phyloP scores from a whole-genome alignment of 2,797 vertebrate species.

The Spinibarbus caldwelli region DNA sequence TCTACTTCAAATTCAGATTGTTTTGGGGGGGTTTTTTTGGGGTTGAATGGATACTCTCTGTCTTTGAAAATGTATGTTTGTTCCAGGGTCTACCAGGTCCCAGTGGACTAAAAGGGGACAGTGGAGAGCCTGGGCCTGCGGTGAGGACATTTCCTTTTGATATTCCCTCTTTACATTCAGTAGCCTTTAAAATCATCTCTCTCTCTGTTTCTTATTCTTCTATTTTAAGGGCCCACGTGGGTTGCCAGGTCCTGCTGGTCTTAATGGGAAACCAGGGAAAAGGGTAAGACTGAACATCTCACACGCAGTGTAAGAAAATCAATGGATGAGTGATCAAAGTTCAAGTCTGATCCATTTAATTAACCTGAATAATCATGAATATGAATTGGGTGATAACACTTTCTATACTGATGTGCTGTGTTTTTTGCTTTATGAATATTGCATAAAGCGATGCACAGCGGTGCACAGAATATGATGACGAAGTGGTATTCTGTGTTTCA shows the following conservation, averaged over 20 bases:
- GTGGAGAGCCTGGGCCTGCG: constrained; percentile 65
- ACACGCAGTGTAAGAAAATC: constrained; percentile 14
- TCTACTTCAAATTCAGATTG: constrained; percentile 8
- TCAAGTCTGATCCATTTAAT: constrained; percentile 38
- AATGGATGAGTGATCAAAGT: constrained; percentile 35
- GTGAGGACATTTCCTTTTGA: constrained; percentile 66
- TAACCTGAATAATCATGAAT: constrained; percentile 32
- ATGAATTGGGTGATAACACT: constrained; percentile 34
- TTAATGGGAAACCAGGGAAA: constrained; percentile 83
- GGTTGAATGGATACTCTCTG: background rate
- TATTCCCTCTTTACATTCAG: background rate
- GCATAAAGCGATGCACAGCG: constrained; percentile 13
- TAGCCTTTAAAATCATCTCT: constrained; percentile 44
- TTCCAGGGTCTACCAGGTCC: constrained; percentile 79
- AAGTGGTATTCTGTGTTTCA: constrained; percentile 43
- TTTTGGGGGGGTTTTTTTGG: background rate
- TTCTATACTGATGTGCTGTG: constrained; percentile 13
- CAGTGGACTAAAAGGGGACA: constrained; percentile 81
- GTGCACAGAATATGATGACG: background rate
- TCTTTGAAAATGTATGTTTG: constrained; percentile 45
- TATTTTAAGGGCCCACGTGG: constrained; percentile 82
- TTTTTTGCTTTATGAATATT: constrained; percentile 40
- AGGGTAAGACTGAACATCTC: constrained; percentile 76
- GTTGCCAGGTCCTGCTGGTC: constrained; percentile 79
- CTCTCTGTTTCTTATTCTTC: constrained; percentile 29